A percentile compares a stretch with the other conserved stretches of the same genome.
These are phyloP conservation scores for Tetramorium simillimum DNA, from an alignment of 1,140 invertebrate species.

Conservation along the genomic window DNA sequence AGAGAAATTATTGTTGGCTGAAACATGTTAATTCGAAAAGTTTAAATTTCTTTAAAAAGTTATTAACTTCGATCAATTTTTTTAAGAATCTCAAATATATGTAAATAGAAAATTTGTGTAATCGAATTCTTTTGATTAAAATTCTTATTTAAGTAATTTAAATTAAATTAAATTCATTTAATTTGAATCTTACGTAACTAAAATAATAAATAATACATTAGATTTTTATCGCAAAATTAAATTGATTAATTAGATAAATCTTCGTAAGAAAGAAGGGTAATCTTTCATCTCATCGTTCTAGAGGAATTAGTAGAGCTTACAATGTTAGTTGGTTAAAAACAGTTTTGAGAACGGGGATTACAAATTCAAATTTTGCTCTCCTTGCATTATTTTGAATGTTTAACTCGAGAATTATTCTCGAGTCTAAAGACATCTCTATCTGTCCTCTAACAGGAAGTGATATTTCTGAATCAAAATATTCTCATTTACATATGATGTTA, in stretches of 20 bases:
- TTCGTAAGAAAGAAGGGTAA: background rate
- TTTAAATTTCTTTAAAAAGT: background rate
- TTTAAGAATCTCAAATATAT: background rate
- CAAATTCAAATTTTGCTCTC: slow-evolving; percentile 37
- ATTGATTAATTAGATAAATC: background rate
- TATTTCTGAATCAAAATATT: slow-evolving; percentile 5
- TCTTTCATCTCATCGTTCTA: background rate
- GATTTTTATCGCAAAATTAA: background rate
- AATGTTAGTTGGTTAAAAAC: slow-evolving; percentile 35
- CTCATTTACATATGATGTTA: slow-evolving; percentile 5
- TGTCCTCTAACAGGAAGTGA: background rate
- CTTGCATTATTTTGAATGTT: slow-evolving; percentile 44
- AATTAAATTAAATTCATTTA: background rate
- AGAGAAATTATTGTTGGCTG: background rate
- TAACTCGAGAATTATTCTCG: slow-evolving; percentile 5
- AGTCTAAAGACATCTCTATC: slow-evolving; percentile 5
- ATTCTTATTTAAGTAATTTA: background rate
- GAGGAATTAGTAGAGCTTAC: slow-evolving; percentile 12
- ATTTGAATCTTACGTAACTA: background rate
- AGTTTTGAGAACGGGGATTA: slow-evolving; percentile 6
- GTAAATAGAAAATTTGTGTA: background rate
- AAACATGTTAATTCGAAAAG: background rate
- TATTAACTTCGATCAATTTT: background rate
- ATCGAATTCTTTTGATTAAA: background rate
- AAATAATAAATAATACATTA: background rate